These are phyloP conservation scores for Carassius gibelio DNA, from an alignment of 2,113 vertebrate genomes.

Conservation along the genomic window DNA sequence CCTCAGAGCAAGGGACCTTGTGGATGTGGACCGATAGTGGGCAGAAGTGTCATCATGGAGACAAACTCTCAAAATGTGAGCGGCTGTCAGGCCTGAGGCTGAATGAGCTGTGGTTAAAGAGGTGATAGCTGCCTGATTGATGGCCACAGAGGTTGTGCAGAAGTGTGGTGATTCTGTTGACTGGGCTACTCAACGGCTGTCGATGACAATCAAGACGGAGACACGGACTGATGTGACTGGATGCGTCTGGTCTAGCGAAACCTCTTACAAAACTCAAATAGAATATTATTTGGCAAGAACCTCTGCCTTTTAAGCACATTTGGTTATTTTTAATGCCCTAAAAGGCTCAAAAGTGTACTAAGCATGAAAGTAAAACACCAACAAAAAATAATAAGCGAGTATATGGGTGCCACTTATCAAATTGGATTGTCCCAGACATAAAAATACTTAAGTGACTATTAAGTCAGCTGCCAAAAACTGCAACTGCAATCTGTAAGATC, in stretches of 20 bases:
- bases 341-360: not conserved
- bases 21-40: not conserved
- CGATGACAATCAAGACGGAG: constrained; percentile 7
- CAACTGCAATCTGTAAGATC: not conserved
- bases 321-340: not conserved
- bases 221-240: constrained; percentile 14
- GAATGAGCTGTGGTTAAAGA: constrained; percentile 16
- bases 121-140: constrained; percentile 4
- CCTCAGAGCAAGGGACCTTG: not conserved
- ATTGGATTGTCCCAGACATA: too few relatives aligned
- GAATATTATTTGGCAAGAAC: not conserved
- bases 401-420: too few relatives aligned
- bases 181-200: constrained; percentile 32
- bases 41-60: not conserved
- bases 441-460: too few relatives aligned
- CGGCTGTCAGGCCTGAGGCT: constrained; percentile 10
- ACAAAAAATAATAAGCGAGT: too few relatives aligned
- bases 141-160: constrained; percentile 3
- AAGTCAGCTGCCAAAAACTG: not conserved
- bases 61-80: not conserved
- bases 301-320: not conserved
- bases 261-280: not conserved
- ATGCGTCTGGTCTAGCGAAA: not conserved
- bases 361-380: too few relatives aligned
- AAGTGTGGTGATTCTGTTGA: constrained; percentile 29